A percentile compares a stretch with the other conserved stretches of the same genome.
Evolutionary conservation across 2,113 vertebrate genomes (phyloP).

Genomic region (Corythoichthys haematopterus): DNA sequence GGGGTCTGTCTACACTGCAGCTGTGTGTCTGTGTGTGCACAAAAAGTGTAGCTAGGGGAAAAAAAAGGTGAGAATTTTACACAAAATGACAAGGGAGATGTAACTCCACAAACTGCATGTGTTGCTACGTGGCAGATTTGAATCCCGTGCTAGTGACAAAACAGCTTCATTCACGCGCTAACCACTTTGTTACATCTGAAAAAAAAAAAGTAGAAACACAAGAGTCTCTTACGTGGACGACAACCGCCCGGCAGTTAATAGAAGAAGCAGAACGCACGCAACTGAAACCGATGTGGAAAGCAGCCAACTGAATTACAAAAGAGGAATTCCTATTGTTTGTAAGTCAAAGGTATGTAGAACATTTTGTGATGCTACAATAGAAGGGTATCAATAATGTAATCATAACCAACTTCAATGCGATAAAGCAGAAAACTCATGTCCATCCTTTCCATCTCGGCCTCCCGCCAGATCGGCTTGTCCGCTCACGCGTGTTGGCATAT

Average conservation of each 20-base stretch:
- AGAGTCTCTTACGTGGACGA: background rate
- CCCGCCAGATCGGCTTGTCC: constrained; percentile 37
- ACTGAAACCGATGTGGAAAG: background rate
- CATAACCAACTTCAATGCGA: background rate
- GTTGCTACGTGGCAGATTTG: constrained; percentile 44
- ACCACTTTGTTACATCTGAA: background rate
- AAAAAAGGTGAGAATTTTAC: constrained; percentile 54
- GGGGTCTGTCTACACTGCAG: constrained; percentile 7
- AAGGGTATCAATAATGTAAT: background rate
- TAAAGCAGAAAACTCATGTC: background rate
- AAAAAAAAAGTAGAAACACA: background rate
- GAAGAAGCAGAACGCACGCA: constrained; percentile 13
- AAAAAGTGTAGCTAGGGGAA: background rate
- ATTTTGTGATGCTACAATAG: background rate
- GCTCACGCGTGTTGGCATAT: constrained; percentile 48
- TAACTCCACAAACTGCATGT: constrained; percentile 41
- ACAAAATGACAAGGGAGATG: constrained; percentile 42
- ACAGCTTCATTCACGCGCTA: constrained; percentile 9
- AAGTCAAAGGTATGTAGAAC: no score
- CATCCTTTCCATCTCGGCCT: background rate
- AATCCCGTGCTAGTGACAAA: constrained; percentile 31
- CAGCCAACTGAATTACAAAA: background rate
- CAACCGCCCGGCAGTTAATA: background rate
- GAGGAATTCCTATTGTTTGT: background rate
- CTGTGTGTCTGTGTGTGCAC: background rate